Base-by-base conservation (phyloP, 2,113 vertebrate genomes). In the Emberiza fucata region DNA sequence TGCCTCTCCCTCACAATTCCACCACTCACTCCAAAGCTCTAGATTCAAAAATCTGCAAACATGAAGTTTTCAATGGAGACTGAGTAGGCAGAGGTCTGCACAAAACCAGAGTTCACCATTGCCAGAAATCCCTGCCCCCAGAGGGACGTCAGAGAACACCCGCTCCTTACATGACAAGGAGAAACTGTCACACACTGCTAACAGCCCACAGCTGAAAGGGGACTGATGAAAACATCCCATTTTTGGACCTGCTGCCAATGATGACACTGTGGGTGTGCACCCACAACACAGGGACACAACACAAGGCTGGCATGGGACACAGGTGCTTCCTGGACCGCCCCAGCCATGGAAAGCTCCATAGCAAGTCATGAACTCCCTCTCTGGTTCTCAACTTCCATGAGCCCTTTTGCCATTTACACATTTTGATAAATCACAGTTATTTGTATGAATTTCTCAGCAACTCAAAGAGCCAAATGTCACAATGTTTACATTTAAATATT, bases 151-250 rank as follows among this genome's bases (percentile, higher is more conserved):
- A 61, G 31, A 73, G 81, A 73, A 81, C 72, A 44, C 21, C 40
- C 5, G 1, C 11, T 64, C 33, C 4, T 10, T 8, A 4, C 1
- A 0, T 1, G 9, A 6, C 48, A 13, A 56, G 50, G n/a, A 66
- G 42, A 27, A 57, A 4, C 17, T 2, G 18, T 8, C 81, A 59
- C 72, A 21, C 5, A 2, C 45, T 35, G 22, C 8, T 8, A 44
- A 11, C 1, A 66, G 65, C 39, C 66, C 85, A 17, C 50, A 48
- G 7, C 50, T 12, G 8, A 10, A 48, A 61, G 59, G 56, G 20
- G 60, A 18, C 19, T 33, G 80, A 47, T 24, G 25, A 23, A 54
- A 68, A 37, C 11, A 18, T 14, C 39, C 77, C 63, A 12, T 37
- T 53, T 39, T 3, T 17, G 56, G 39, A 20, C 11, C 9, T 0